Percentiles rank a stretch among this genome's conserved stretches.
These are phyloP conservation scores for Passer domesticus DNA, from an alignment of 2,113 vertebrate genomes.

Conservation along the genomic window DNA sequence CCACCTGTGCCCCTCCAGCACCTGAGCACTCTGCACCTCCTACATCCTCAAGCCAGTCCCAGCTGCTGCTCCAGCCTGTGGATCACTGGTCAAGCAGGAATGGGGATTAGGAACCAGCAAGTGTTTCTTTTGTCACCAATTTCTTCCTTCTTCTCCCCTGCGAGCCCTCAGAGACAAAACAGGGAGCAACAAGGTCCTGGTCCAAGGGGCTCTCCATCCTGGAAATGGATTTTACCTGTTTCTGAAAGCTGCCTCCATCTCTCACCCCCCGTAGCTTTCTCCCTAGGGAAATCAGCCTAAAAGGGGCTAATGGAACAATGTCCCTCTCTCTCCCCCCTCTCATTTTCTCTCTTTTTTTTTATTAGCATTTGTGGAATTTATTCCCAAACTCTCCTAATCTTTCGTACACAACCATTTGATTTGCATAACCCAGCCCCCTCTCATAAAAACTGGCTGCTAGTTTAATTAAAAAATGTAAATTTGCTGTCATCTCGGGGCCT, in stretches of 20 bases:
- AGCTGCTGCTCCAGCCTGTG: background rate
- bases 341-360: conserved; percentile 74
- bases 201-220: conserved; percentile 60
- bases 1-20: background rate
- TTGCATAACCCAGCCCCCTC: conserved; percentile 99
- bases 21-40: background rate
- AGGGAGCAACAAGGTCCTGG: conserved; percentile 51
- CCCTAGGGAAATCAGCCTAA: conserved; percentile 90
- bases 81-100: background rate
- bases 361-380: conserved; percentile 98
- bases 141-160: background rate
- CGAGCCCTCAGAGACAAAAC: background rate
- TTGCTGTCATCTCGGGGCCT: conserved; percentile 99
- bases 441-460: conserved; percentile 99
- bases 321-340: conserved; percentile 78
- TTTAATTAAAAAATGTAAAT: conserved; percentile 99
- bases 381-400: conserved; percentile 99
- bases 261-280: conserved; percentile 54
- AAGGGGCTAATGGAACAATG: conserved; percentile 94
- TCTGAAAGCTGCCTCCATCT: conserved; percentile 64
- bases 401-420: conserved; percentile 99
- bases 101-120: background rate
- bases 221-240: conserved; percentile 72
- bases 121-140: background rate
- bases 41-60: background rate